Percentiles rank a stretch among this genome's conserved stretches.
Conservation (phyloP, 1,140 invertebrate species). For the Rhagoletis zephyria region DNA sequence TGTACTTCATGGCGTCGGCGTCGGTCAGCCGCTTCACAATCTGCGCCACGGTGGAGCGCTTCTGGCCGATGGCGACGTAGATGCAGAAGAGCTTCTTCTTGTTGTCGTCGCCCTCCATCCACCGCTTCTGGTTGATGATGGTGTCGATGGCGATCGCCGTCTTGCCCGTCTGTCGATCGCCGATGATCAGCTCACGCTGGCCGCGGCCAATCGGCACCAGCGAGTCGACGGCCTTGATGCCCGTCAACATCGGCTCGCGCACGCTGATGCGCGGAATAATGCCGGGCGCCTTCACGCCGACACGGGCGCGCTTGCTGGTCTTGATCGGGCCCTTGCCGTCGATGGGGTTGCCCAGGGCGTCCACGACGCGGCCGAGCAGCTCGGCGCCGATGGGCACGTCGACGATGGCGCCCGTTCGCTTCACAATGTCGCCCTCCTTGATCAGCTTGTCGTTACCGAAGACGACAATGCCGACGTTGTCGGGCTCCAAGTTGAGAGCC, state of each 20-base stretch:
- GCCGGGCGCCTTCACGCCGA: slow-evolving; percentile 99
- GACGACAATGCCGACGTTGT: slow-evolving; percentile 99
- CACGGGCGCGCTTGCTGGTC: slow-evolving; percentile 88
- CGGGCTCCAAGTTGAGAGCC: slow-evolving; percentile 99
- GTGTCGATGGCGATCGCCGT: slow-evolving; percentile 99
- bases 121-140: slow-evolving; percentile 99
- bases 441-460: slow-evolving; percentile 99
- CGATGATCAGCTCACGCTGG: slow-evolving; percentile 99
- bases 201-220: slow-evolving; percentile 99
- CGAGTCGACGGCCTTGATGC: slow-evolving; percentile 99
- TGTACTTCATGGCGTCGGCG: slow-evolving; percentile 96
- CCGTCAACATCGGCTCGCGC: slow-evolving; percentile 99
- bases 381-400: slow-evolving; percentile 98
- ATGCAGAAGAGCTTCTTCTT: slow-evolving; percentile 99
- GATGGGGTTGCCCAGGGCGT: slow-evolving; percentile 97
- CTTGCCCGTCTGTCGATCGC: slow-evolving; percentile 99
- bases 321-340: slow-evolving; percentile 94
- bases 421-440: slow-evolving; percentile 99
- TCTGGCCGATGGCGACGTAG: slow-evolving; percentile 99
- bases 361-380: slow-evolving; percentile 97
- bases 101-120: slow-evolving; percentile 96
- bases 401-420: slow-evolving; percentile 99
- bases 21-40: slow-evolving; percentile 98
- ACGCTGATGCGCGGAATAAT: slow-evolving; percentile 99
- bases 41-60: slow-evolving; percentile 99